Evolutionary conservation across 2,888 invertebrate genomes (phyloP).

Genomic region (Platerodrilus igneus): DNA sequence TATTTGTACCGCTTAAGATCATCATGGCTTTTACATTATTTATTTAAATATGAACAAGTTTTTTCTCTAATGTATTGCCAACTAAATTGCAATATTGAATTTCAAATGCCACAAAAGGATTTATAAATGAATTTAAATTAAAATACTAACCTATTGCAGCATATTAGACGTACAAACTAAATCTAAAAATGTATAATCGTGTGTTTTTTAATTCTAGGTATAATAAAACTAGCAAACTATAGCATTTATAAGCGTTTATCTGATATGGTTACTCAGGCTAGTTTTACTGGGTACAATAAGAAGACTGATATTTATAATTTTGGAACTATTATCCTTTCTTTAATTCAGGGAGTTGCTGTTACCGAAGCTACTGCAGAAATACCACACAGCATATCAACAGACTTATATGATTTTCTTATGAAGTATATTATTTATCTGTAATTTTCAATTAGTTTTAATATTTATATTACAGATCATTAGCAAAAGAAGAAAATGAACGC

Average conservation of each 20-base stretch:
- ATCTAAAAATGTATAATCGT: conserved; percentile 1
- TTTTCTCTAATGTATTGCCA: too few species aligned
- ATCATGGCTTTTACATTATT: too few species aligned
- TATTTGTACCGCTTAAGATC: too few species aligned
- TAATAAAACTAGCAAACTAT: conserved; percentile 62
- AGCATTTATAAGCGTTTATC: conserved; percentile 64
- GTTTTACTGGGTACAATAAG: conserved; percentile 50
- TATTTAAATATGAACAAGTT: too few species aligned
- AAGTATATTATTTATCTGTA: conserved; percentile 49
- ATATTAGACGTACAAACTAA: neutral
- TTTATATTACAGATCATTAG: conserved; percentile 56
- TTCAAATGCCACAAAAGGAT: too few species aligned
- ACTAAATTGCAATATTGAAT: too few species aligned
- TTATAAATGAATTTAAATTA: too few species aligned
- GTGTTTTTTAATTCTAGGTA: conserved; percentile 42
- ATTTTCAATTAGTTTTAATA: conserved; percentile 6
- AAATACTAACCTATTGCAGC: neutral
- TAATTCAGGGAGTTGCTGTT: conserved; percentile 55
- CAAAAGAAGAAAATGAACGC: conserved; percentile 64
- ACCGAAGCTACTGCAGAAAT: conserved; percentile 54
- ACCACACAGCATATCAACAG: conserved; percentile 55
- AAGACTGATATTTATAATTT: conserved; percentile 71
- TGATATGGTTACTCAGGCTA: conserved; percentile 50
- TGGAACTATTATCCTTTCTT: conserved; percentile 63
- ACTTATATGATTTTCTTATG: conserved; percentile 67